A percentile compares a stretch with the other conserved stretches of the same genome.
phyloP scores from a whole-genome alignment of 2,797 vertebrate species.

The Petrocephalus schoutedeni region DNA sequence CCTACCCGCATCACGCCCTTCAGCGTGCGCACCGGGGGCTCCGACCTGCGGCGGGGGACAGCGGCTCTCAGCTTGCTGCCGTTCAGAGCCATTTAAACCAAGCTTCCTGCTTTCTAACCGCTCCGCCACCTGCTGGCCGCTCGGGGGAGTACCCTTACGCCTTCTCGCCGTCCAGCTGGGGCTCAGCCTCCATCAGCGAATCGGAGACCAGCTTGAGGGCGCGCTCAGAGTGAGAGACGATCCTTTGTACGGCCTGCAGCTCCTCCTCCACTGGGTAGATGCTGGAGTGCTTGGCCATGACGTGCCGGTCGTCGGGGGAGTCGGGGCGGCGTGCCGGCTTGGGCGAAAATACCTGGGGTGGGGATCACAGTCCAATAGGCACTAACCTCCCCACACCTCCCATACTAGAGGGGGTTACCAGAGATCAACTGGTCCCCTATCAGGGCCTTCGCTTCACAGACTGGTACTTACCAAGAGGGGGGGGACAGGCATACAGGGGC shows the following conservation, averaged over 20 bases:
- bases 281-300: constrained; percentile 72
- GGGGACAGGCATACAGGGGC: constrained; percentile 60
- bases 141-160: constrained; percentile 26
- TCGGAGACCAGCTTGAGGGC: constrained; percentile 77
- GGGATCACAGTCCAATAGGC: no score
- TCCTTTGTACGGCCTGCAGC: constrained; percentile 72
- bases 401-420: background rate
- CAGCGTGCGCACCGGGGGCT: constrained; percentile 54
- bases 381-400: background rate
- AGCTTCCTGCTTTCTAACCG: background rate
- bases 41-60: constrained; percentile 39
- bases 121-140: background rate
- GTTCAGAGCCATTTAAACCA: background rate
- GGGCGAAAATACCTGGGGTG: background rate
- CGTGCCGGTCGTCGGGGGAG: constrained; percentile 70
- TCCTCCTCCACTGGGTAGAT: constrained; percentile 77
- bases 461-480: constrained; percentile 58
- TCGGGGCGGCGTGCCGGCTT: constrained; percentile 64
- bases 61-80: background rate
- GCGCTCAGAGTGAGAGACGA: constrained; percentile 69
- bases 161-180: background rate
- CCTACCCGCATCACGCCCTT: constrained; percentile 78
- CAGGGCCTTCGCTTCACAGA: background rate
- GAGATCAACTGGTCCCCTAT: background rate
- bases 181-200: constrained; percentile 53